Base-by-base conservation (phyloP, 2,888 invertebrate genomes). In the Mechanitis mazaeus region DNA sequence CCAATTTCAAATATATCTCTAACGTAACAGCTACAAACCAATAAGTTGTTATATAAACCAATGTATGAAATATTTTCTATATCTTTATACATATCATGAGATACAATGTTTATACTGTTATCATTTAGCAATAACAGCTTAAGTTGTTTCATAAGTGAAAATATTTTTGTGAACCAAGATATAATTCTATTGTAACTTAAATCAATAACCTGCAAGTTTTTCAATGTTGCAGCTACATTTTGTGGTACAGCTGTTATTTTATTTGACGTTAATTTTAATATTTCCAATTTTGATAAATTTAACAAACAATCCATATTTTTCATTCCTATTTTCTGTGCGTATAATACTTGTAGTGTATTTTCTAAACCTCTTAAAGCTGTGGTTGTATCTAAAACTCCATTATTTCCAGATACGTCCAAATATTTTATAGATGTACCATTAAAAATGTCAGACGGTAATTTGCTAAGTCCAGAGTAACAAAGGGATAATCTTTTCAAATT, bases 1-100 rank as follows among this genome's bases (percentile, higher is more conserved):
- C 83, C 83, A 20, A 81, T 69, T 46, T 91, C 89, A 45, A 91
- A 84, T 7, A 93, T 77, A n/a, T 92, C 88, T 60, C 90, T 84
- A 0, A 91, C 74, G 3, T 87, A 76, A 64, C 93, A 93, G 58
- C 91, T 91, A 71, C 94, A 94, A 0, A 92, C 80, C 31, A 93
- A 88, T 6, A 89, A 88, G 71, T 94, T 94, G 0, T 83, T 84
- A 0, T 91, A 87, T 0, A 94, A 58, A 1, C 87, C 89, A 0
- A 94, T 64, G 60, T 85, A 90, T 0, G 83, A 73, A 1, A 93
- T 63, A 0, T 78, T 68, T 1, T 78, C 72, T 5, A 94, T 81
- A 68, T 94, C 94, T 12, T 76, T 68, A 0, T 92, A 72, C 92
- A 94, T 93, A 46, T 87, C 86, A 12, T 82, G 76, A 0, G 92